Evolutionary conservation across 2,888 invertebrate genomes (phyloP).

Genomic region (Nycteola revayana): DNA sequence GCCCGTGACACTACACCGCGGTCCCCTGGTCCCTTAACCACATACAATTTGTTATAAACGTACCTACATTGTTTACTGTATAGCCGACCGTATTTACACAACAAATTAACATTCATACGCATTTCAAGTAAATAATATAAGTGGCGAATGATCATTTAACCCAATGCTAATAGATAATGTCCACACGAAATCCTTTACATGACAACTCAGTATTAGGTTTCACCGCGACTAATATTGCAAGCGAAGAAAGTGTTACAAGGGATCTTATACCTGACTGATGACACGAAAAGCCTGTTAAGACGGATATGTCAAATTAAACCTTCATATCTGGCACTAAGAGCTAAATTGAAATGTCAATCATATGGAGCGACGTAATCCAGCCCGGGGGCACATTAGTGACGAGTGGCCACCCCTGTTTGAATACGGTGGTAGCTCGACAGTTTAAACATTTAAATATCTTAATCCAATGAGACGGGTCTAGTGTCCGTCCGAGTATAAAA

Average conservation of each 20-base stretch:
- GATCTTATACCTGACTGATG: conserved; percentile 35
- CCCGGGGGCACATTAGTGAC: conserved; percentile 48
- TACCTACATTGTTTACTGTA: conserved; percentile 24
- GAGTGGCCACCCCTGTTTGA: conserved; percentile 58
- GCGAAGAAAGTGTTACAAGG: conserved; percentile 41
- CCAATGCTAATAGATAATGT: conserved; percentile 25
- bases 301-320: conserved; percentile 26
- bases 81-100: conserved; percentile 26
- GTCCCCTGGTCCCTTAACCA: conserved; percentile 13
- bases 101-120: conserved; percentile 14
- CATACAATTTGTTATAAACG: conserved; percentile 19
- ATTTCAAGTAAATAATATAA: conserved; percentile 1
- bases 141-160: conserved; percentile 17
- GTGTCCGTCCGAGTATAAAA: conserved; percentile 52
- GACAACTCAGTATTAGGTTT: conserved; percentile 26
- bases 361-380: conserved; percentile 23
- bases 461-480: conserved; percentile 68
- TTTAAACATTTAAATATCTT: conserved; percentile 70
- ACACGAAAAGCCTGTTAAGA: conserved; percentile 33
- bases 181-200: conserved; percentile 27
- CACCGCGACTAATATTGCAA: conserved; percentile 22
- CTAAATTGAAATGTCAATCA: conserved; percentile 24
- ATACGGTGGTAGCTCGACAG: conserved; percentile 41
- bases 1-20: conserved; percentile 28
- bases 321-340: conserved; percentile 30